Evolutionary conservation across 2,888 invertebrate species (phyloP).

Genomic region (Unio pictorum): DNA sequence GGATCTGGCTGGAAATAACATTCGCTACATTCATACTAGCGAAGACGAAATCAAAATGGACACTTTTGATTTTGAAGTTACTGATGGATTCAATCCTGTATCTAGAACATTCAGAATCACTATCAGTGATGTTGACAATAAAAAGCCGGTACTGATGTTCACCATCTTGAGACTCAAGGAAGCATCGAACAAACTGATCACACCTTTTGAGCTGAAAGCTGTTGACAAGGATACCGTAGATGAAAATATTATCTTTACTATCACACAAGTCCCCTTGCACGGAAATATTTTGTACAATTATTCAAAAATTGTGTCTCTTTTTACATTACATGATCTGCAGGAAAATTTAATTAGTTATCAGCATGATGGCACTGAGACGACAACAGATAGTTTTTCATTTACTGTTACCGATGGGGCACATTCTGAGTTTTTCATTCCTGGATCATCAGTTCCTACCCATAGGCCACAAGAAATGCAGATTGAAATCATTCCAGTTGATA

Average conservation of each 20-base stretch:
- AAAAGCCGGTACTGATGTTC: slow-evolving; percentile 67
- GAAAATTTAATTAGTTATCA: slow-evolving; percentile 68
- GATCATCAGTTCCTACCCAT: slow-evolving; percentile 57
- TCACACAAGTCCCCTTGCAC: slow-evolving; percentile 66
- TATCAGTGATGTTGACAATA: slow-evolving; percentile 69
- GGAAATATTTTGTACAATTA: slow-evolving; percentile 65
- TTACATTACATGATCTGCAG: slow-evolving; percentile 66
- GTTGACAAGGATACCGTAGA: slow-evolving; percentile 67
- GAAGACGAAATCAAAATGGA: slow-evolving; percentile 69
- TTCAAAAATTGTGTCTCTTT: slow-evolving; percentile 54
- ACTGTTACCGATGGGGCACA: slow-evolving; percentile 69
- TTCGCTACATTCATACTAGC: slow-evolving; percentile 68
- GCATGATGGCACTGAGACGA: slow-evolving; percentile 70
- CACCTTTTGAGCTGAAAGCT: slow-evolving; percentile 69
- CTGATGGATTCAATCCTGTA: slow-evolving; percentile 68
- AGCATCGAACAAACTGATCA: slow-evolving; percentile 65
- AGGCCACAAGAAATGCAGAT: slow-evolving; percentile 65
- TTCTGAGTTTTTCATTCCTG: slow-evolving; percentile 65
- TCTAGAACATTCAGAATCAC: slow-evolving; percentile 68
- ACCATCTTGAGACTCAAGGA: slow-evolving; percentile 64
- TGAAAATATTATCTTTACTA: slow-evolving; percentile 56
- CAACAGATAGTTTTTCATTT: slow-evolving; percentile 66
- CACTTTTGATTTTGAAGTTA: slow-evolving; percentile 71
- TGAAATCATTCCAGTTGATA: slow-evolving; percentile 68
- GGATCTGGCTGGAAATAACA: slow-evolving; percentile 68